A percentile compares a stretch with the other conserved stretches of the same genome.
Evolutionary conservation across 2,113 vertebrate genomes (phyloP).

Genomic region (Lasiurus borealis): DNA sequence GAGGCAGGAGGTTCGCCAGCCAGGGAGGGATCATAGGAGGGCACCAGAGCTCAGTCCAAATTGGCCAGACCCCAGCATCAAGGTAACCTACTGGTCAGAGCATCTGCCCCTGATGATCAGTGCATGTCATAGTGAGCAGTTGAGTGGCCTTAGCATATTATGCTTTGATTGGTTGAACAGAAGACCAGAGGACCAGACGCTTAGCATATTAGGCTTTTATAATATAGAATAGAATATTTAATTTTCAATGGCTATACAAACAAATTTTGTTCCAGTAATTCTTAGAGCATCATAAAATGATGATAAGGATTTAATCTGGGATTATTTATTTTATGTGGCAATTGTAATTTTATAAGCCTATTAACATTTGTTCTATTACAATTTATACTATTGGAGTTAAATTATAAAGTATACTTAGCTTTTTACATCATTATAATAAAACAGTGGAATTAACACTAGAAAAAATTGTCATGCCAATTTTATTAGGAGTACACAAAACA

Average conservation of each 20-base stretch:
- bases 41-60: too few relatives aligned
- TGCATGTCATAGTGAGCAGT: too few relatives aligned
- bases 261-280: not conserved
- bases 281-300: not conserved
- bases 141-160: too few relatives aligned
- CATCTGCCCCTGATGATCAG: too few relatives aligned
- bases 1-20: too few relatives aligned
- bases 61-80: too few relatives aligned
- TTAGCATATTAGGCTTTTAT: too few relatives aligned
- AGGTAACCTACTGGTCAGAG: too few relatives aligned
- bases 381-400: conserved; percentile 4
- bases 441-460: conserved; percentile 25
- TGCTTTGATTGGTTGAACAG: too few relatives aligned
- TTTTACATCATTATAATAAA: conserved; percentile 59
- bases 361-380: not conserved
- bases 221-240: not conserved
- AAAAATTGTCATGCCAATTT: conserved; percentile 68
- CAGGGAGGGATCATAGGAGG: too few relatives aligned
- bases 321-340: not conserved
- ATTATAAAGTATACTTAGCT: not conserved
- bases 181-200: too few relatives aligned
- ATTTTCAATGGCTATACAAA: not conserved
- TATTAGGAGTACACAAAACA: conserved; percentile 69
- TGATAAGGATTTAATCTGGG: not conserved
- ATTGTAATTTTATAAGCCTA: not conserved